Percentiles rank a stretch among this genome's conserved stretches.
Conservation (phyloP, 2,888 invertebrate genomes). For the Nebria brevicollis region DNA sequence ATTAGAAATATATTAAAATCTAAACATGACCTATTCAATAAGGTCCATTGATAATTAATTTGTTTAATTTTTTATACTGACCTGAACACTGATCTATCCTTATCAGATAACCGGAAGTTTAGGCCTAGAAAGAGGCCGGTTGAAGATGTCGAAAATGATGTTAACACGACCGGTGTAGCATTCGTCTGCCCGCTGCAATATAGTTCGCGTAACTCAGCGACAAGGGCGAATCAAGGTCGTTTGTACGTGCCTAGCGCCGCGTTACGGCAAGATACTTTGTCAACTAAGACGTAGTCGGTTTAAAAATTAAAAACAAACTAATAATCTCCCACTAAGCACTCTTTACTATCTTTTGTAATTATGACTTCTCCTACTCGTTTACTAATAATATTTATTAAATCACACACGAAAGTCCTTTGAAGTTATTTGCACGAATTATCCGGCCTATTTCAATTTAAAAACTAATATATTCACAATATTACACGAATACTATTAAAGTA, state of each 20-base stretch:
- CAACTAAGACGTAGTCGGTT: neutral
- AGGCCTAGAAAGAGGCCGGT: conserved; percentile 24
- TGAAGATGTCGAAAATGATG: conserved; percentile 20
- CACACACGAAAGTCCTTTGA: too few relatives aligned
- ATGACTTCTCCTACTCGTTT: neutral
- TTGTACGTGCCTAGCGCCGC: conserved; percentile 64
- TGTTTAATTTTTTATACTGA: conserved; percentile 22
- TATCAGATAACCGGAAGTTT: conserved; percentile 22
- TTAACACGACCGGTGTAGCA: conserved; percentile 15
- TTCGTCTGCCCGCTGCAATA: conserved; percentile 33
- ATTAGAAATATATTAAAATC: conserved; percentile 9
- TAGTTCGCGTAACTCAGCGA: conserved; percentile 54
- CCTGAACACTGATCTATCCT: conserved; percentile 26
- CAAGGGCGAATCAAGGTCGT: conserved; percentile 63
- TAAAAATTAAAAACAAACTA: neutral
- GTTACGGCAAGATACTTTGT: conserved; percentile 50
- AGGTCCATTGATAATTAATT: conserved; percentile 24
- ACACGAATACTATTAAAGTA: too few relatives aligned
- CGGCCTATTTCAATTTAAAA: too few relatives aligned
- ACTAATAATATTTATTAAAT: too few relatives aligned
- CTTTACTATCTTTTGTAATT: neutral
- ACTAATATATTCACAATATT: too few relatives aligned
- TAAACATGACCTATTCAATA: conserved; percentile 39
- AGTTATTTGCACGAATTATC: too few relatives aligned
- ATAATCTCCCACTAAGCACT: neutral